Conservation (phyloP, 2,797 vertebrate genomes). For the Mus minutoides region DNA sequence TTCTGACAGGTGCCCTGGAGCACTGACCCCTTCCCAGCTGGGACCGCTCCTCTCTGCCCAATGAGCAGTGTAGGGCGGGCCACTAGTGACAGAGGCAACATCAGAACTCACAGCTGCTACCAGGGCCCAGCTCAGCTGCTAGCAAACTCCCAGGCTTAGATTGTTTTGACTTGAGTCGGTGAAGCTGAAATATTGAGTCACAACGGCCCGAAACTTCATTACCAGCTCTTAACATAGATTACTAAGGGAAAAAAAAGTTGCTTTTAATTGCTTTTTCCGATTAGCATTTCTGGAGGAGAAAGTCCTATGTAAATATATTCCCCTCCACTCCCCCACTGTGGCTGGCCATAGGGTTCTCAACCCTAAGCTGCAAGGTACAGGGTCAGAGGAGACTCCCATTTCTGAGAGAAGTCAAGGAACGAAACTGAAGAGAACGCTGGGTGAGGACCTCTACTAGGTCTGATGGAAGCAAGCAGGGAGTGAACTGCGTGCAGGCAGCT, state of each 20-base stretch:
- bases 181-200: constrained; percentile 89
- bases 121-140: constrained; percentile 75
- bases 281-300: constrained; percentile 89
- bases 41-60: not conserved
- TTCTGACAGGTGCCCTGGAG: not conserved
- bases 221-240: constrained; percentile 89
- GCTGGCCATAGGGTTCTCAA: not conserved
- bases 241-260: constrained; percentile 89
- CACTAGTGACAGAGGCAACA: not conserved
- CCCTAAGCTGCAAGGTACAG: not conserved
- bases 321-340: constrained; percentile 74
- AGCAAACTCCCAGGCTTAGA: constrained; percentile 81
- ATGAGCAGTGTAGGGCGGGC: not conserved
- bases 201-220: constrained; percentile 89
- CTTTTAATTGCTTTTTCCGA: constrained; percentile 94
- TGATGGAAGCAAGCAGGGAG: not conserved
- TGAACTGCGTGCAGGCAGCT: fast-evolving
- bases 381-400: not conserved
- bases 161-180: constrained; percentile 88
- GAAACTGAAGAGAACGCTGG: not conserved
- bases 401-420: not conserved
- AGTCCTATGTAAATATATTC: constrained; percentile 86
- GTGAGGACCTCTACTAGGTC: not conserved
- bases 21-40: not conserved
- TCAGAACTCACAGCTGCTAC: constrained; percentile 53